phyloP scores from a whole-genome alignment of 2,797 vertebrate species.

The Anguilla marmorata region DNA sequence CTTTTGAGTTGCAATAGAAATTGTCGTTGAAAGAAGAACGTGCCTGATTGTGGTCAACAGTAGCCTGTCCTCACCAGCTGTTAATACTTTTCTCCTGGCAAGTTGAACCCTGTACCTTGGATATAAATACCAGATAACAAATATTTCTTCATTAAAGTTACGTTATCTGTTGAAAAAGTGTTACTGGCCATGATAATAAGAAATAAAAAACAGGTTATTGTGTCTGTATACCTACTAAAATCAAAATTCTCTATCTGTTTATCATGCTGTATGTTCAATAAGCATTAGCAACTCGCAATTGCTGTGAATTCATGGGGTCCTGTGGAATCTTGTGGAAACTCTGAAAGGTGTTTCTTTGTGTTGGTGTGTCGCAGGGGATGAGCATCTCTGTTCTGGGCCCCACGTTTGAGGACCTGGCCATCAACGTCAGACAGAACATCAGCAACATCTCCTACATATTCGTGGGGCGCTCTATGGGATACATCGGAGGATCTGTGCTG shows the following conservation, averaged over 20 bases:
- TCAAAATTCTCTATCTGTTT: too few relatives aligned
- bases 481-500: conserved; percentile 82
- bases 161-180: not conserved
- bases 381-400: conserved; percentile 86
- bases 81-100: not conserved
- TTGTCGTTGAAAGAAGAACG: not conserved
- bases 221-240: too few relatives aligned
- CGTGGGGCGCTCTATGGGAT: conserved; percentile 83
- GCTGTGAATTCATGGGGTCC: not conserved
- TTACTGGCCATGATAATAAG: not conserved
- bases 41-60: not conserved
- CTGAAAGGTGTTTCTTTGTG: not conserved
- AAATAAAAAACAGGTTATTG: not conserved
- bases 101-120: not conserved
- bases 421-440: conserved; percentile 82
- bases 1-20: not conserved
- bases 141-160: not conserved
- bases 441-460: conserved; percentile 89
- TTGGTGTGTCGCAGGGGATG: conserved; percentile 77
- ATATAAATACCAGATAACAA: not conserved
- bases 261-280: too few relatives aligned
- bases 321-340: not conserved
- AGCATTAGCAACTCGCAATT: not conserved
- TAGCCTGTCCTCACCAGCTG: not conserved
- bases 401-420: conserved; percentile 86